Percentiles rank a stretch among this genome's conserved stretches.
Conservation (phyloP, 2,797 vertebrate genomes). For the Gallinago solitaria region DNA sequence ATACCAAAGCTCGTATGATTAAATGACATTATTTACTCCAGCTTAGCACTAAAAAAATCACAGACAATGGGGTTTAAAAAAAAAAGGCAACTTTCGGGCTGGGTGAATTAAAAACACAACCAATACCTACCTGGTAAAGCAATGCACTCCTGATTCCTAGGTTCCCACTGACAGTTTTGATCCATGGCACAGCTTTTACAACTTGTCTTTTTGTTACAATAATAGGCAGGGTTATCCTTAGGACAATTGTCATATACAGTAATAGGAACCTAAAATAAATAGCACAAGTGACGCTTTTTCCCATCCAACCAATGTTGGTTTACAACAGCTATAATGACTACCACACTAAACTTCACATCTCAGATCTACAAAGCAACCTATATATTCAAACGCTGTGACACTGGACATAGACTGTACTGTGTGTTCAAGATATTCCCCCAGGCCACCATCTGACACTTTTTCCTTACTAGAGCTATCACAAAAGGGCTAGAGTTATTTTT, state of each 20-base stretch:
- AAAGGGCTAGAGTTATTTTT: not conserved
- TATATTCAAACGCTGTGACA: not conserved
- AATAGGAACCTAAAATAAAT: slow-evolving; percentile 82
- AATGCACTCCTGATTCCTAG: slow-evolving; percentile 94
- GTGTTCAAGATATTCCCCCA: not conserved
- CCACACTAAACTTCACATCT: not conserved
- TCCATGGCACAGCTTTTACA: slow-evolving; percentile 97
- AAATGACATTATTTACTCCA: not conserved
- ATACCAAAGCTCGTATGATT: not conserved
- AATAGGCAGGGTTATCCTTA: slow-evolving; percentile 90
- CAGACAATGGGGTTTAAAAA: not conserved
- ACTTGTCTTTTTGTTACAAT: slow-evolving; percentile 97
- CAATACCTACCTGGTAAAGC: slow-evolving; percentile 86
- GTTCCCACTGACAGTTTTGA: slow-evolving; percentile 98
- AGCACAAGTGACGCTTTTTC: not conserved
- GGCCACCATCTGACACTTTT: not conserved
- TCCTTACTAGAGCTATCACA: not conserved
- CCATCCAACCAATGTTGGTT: not conserved
- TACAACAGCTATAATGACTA: slow-evolving; percentile 3
- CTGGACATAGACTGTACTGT: not conserved
- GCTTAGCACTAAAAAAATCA: not conserved
- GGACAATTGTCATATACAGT: slow-evolving; percentile 85
- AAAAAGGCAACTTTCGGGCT: not conserved
- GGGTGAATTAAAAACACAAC: not conserved
- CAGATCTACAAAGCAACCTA: not conserved